Evolutionary conservation across 2,113 vertebrate genomes (phyloP).

Genomic region (Polypterus bichir): DNA sequence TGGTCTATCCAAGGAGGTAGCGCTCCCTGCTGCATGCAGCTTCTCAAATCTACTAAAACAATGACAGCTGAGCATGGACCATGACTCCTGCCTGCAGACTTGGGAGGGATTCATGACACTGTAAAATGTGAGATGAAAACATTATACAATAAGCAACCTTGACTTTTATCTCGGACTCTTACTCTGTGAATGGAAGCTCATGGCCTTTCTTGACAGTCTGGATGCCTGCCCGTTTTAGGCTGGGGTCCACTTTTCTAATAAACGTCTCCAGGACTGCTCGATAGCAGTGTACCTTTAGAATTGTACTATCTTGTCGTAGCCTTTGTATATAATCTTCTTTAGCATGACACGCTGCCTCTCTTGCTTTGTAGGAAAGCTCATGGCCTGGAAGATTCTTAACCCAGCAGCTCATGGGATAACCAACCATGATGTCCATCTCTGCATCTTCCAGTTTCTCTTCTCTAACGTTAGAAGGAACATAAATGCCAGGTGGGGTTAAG

Average conservation of each 20-base stretch:
- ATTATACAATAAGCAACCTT: not conserved
- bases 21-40: too few species aligned
- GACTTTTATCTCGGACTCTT: constrained; percentile 27
- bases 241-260: constrained; percentile 45
- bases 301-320: constrained; percentile 32
- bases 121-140: too few species aligned
- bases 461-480: not conserved
- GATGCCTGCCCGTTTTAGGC: constrained; percentile 54
- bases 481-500: constrained; percentile 25
- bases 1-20: too few species aligned
- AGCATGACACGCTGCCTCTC: constrained; percentile 79
- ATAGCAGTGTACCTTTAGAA: constrained; percentile 67
- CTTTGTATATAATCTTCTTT: constrained; percentile 59
- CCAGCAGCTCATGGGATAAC: constrained; percentile 74
- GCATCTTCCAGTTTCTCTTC: accelerated
- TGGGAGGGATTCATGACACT: too few species aligned
- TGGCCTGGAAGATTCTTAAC: constrained; percentile 49
- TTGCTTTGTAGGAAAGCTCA: constrained; percentile 68
- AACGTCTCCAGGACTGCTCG: constrained; percentile 66
- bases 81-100: too few species aligned
- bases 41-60: too few species aligned
- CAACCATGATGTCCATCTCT: constrained; percentile 21
- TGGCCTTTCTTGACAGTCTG: constrained; percentile 70
- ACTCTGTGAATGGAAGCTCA: constrained; percentile 64
- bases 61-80: too few species aligned